These are phyloP conservation scores for Triplophysa yarkandensis DNA, from an alignment of 2,797 vertebrate genomes.

Conservation along the genomic window DNA sequence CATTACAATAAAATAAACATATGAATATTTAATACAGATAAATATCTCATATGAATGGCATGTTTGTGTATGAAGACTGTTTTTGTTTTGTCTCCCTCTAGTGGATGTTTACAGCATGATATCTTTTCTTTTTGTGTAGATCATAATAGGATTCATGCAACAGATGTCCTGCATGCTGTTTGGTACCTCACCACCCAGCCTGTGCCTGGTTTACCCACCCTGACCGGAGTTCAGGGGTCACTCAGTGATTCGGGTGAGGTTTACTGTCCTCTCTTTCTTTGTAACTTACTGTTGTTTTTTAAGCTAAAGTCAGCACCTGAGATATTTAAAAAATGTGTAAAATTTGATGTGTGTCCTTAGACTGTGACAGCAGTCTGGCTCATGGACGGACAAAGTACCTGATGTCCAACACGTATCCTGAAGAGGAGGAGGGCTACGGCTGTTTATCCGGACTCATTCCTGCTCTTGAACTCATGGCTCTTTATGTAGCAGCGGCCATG, in stretches of 20 bases:
- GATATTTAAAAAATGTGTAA: background rate
- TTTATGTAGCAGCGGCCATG: conserved; percentile 98
- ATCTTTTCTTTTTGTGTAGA: conserved; percentile 72
- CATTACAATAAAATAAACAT: too few relatives aligned
- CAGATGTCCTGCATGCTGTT: conserved; percentile 97
- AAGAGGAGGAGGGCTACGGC: conserved; percentile 86
- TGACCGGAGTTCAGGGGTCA: conserved; percentile 84
- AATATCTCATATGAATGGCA: too few relatives aligned
- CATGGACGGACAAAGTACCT: conserved; percentile 92
- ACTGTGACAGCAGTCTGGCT: conserved; percentile 92
- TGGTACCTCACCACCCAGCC: conserved; percentile 97
- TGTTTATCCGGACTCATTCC: conserved; percentile 95
- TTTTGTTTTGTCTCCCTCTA: conserved; percentile 60
- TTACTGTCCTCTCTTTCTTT: background rate
- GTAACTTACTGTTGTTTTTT: too few relatives aligned
- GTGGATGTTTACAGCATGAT: conserved; percentile 52
- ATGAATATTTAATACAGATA: too few relatives aligned
- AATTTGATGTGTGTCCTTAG: conserved; percentile 65
- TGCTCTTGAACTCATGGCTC: conserved; percentile 94
- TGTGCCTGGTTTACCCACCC: conserved; percentile 88
- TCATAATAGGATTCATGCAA: conserved; percentile 97
- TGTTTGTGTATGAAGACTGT: too few relatives aligned
- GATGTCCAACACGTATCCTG: conserved; percentile 88
- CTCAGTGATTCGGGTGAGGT: conserved; percentile 89
- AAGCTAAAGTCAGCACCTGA: background rate